Conservation (phyloP, 2,888 invertebrate genomes). For the Caenorhabditis becei region DNA sequence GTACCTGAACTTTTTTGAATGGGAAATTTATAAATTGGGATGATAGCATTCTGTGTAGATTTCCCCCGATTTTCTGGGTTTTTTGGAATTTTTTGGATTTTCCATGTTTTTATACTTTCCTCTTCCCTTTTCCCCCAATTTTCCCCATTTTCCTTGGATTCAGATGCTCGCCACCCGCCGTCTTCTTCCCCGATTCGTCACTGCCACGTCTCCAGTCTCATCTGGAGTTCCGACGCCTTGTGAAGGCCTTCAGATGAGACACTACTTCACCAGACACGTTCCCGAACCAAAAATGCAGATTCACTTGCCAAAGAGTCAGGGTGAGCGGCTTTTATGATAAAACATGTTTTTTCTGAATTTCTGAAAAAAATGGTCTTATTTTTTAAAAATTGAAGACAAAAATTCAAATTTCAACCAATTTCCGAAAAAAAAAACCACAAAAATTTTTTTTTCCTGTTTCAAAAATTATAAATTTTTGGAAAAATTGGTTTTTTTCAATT, state of each 20-base stretch:
- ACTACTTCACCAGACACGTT: constrained; percentile 57
- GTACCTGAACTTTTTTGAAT: too few species aligned
- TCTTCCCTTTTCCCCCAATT: neutral
- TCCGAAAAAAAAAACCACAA: too few species aligned
- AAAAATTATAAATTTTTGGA: too few species aligned
- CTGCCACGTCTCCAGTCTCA: constrained; percentile 11
- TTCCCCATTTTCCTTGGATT: neutral
- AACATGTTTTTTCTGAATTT: neutral
- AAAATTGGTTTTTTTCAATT: too few species aligned
- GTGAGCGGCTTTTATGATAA: constrained; percentile 2
- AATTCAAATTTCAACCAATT: too few species aligned
- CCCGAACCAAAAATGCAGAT: constrained; percentile 62
- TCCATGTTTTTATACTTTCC: neutral
- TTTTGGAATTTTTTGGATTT: neutral
- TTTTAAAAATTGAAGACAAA: neutral
- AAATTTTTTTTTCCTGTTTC: too few species aligned
- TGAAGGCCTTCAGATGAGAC: constrained; percentile 25
- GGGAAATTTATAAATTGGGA: too few species aligned
- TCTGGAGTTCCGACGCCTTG: constrained; percentile 5
- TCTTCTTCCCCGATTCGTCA: constrained; percentile 13
- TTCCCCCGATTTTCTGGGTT: too few species aligned
- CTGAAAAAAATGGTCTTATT: constrained; percentile 1
- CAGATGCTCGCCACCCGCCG: constrained; percentile 46
- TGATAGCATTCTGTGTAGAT: too few species aligned
- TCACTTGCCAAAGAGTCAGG: constrained; percentile 56